Conservation (phyloP, 2,797 vertebrate species). For the Microhierax caerulescens region DNA sequence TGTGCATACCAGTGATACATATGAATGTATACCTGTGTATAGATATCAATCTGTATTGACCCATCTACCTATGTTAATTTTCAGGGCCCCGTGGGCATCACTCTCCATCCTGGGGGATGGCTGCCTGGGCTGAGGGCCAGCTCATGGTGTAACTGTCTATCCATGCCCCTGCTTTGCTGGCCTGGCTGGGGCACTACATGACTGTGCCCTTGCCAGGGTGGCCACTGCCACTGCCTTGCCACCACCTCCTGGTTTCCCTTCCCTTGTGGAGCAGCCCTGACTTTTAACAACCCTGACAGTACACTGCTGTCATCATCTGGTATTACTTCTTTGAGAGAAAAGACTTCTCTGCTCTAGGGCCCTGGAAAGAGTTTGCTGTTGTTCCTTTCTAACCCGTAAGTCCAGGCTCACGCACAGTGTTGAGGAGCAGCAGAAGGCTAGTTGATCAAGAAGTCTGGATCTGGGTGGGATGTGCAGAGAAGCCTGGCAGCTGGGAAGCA, state of each 20-base stretch:
- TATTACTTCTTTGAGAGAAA: neutral
- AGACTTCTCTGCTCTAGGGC: neutral
- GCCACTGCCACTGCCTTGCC: neutral
- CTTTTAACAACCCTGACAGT: neutral
- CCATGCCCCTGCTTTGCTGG: neutral
- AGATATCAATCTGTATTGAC: neutral
- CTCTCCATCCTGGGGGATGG: neutral
- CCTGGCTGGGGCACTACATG: rapidly evolving
- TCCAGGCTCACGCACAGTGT: neutral
- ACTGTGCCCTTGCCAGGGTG: no score
- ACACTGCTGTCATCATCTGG: neutral
- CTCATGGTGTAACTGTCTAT: neutral
- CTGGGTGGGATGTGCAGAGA: neutral
- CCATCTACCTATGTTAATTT: neutral
- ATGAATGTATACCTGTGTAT: neutral
- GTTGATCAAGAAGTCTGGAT: neutral
- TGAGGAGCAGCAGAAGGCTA: neutral
- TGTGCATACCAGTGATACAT: rapidly evolving
- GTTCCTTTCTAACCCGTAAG: neutral
- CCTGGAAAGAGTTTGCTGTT: neutral
- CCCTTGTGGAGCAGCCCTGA: neutral
- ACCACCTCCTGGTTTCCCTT: neutral
- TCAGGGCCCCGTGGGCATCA: neutral
- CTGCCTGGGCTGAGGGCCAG: neutral
- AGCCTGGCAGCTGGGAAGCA: neutral